These are phyloP conservation scores for Chascanopsetta lugubris DNA, from an alignment of 2,113 vertebrate species.

Conservation along the genomic window DNA sequence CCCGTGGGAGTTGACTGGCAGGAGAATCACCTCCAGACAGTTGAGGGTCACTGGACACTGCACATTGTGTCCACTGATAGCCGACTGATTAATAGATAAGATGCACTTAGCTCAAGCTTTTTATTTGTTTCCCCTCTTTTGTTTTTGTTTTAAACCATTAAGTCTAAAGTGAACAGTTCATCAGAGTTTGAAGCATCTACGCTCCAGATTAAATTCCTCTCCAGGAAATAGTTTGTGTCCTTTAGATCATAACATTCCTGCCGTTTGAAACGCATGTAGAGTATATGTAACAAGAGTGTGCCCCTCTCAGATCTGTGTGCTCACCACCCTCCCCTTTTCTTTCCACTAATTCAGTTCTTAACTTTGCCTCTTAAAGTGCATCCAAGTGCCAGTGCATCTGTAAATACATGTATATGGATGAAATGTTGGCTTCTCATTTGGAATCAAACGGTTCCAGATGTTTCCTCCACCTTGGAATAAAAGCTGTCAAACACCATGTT, in stretches of 20 bases:
- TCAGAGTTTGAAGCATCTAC: conserved; percentile 45
- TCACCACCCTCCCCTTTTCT: conserved; percentile 54
- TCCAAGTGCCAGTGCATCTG: conserved; percentile 78
- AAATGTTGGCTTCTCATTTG: conserved; percentile 79
- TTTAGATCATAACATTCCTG: conserved; percentile 74
- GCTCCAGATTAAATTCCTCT: conserved; percentile 31
- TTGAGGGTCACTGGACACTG: conserved; percentile 38
- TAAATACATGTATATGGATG: conserved; percentile 78
- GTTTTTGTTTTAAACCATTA: conserved; percentile 23
- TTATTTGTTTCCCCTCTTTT: not conserved
- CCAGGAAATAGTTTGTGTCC: conserved; percentile 41
- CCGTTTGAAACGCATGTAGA: conserved; percentile 72
- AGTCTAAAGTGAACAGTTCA: conserved; percentile 64
- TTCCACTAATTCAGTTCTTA: conserved; percentile 63
- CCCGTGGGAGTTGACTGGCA: conserved; percentile 8
- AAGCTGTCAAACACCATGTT: conserved; percentile 70
- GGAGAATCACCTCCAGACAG: conserved; percentile 50
- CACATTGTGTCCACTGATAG: conserved; percentile 19
- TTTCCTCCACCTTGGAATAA: conserved; percentile 80
- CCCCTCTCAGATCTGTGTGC: conserved; percentile 60
- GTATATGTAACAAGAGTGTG: conserved; percentile 62
- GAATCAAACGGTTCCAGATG: conserved; percentile 72
- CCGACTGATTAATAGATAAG: conserved; percentile 37
- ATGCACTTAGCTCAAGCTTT: conserved; percentile 63
- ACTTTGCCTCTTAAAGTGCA: conserved; percentile 65